phyloP scores from a whole-genome alignment of 2,797 vertebrate genomes.

The Pseudotriccus pelzelni region DNA sequence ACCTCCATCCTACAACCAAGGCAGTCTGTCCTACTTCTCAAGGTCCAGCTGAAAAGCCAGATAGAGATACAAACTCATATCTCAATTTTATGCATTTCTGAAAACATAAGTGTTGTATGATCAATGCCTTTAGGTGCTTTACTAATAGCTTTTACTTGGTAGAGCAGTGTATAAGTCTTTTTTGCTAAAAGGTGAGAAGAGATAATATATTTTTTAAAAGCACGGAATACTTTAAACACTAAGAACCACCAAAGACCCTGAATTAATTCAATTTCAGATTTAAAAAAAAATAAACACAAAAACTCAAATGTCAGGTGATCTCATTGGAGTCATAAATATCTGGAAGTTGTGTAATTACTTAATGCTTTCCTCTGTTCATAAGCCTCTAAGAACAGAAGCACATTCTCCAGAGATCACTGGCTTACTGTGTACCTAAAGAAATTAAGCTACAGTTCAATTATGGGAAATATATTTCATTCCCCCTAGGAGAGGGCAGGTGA shows the following conservation, averaged over 20 bases:
- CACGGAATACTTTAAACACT: neutral
- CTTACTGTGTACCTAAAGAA: slow-evolving; percentile 34
- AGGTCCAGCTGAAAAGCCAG: neutral
- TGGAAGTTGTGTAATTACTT: slow-evolving; percentile 31
- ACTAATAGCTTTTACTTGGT: neutral
- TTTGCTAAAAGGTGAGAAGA: neutral
- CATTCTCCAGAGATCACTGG: slow-evolving; percentile 26
- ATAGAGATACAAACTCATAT: neutral
- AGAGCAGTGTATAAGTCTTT: neutral
- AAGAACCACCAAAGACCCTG: neutral
- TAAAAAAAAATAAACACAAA: neutral
- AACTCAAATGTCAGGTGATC: neutral
- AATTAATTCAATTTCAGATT: neutral
- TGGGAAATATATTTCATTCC: slow-evolving; percentile 36
- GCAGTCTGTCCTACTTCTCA: neutral
- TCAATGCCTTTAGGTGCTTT: neutral
- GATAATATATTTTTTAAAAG: neutral
- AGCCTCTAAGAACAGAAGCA: slow-evolving; percentile 26
- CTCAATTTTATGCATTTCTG: neutral
- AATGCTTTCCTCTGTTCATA: slow-evolving; percentile 4
- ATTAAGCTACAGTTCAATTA: slow-evolving; percentile 36
- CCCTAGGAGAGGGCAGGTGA: neutral
- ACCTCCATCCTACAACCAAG: neutral
- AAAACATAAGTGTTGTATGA: neutral
- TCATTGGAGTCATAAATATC: slow-evolving; percentile 1